Percentiles rank a stretch among this genome's conserved stretches.
phyloP scores from a whole-genome alignment of 2,113 vertebrate genomes.

The Eolophus roseicapilla region DNA sequence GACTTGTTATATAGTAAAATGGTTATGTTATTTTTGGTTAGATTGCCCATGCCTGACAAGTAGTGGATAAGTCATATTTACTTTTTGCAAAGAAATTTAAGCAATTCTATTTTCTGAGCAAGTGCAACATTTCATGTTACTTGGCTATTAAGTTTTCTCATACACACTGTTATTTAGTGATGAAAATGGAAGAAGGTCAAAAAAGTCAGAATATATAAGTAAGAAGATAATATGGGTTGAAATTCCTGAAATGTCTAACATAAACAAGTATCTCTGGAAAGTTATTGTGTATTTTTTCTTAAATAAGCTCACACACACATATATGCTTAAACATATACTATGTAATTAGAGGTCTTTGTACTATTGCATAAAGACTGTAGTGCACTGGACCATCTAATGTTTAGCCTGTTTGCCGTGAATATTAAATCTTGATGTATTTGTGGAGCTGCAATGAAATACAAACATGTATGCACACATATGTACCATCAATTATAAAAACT shows the following conservation, averaged over 20 bases:
- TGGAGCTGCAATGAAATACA: background rate
- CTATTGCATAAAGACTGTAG: background rate
- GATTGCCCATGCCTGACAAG: background rate
- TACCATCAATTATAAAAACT: conserved; percentile 22
- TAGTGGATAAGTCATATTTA: background rate
- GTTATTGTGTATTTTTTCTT: background rate
- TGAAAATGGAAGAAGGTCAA: background rate
- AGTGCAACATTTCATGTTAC: background rate
- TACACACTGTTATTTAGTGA: background rate
- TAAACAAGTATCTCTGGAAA: background rate
- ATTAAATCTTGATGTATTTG: conserved; percentile 15
- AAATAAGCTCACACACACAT: background rate
- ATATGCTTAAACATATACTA: background rate
- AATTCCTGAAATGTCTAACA: background rate
- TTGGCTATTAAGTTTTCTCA: background rate
- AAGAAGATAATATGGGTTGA: background rate
- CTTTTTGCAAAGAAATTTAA: background rate
- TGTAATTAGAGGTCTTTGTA: background rate
- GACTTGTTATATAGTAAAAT: background rate
- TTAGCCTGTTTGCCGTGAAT: background rate
- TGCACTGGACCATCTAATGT: background rate
- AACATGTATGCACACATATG: background rate
- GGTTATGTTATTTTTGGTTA: background rate
- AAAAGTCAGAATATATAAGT: background rate
- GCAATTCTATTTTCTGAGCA: background rate